These are phyloP conservation scores for Phoeniculus purpureus DNA, from an alignment of 2,797 vertebrate species.

Conservation along the genomic window DNA sequence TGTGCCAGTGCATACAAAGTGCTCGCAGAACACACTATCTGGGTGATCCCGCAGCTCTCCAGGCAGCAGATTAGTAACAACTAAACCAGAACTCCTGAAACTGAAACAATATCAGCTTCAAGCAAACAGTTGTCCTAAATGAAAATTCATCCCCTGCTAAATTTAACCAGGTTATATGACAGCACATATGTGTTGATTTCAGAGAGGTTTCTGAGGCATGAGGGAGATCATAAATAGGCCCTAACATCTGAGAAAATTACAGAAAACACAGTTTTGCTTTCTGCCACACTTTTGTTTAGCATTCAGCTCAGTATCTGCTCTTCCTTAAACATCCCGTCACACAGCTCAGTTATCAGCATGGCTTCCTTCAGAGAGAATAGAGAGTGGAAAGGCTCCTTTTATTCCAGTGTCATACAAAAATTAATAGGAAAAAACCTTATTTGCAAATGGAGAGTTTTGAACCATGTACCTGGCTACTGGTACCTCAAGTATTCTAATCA, in stretches of 20 bases:
- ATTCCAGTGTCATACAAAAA: background rate
- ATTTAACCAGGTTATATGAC: conserved; percentile 71
- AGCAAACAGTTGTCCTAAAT: conserved; percentile 65
- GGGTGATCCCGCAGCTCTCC: background rate
- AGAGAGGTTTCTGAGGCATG: conserved; percentile 68
- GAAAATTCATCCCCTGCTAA: conserved; percentile 69
- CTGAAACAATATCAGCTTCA: conserved; percentile 46
- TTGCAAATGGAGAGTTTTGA: background rate
- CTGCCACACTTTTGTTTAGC: conserved; percentile 25
- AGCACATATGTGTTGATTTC: conserved; percentile 72
- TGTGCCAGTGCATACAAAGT: background rate
- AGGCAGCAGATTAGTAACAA: background rate
- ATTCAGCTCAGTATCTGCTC: conserved; percentile 49
- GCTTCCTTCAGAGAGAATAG: background rate
- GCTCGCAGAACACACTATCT: background rate
- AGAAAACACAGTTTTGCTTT: conserved; percentile 57
- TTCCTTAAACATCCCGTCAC: background rate
- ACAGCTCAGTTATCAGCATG: background rate
- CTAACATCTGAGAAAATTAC: conserved; percentile 62
- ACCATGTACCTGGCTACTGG: background rate
- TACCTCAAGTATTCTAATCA: background rate
- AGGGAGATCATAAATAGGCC: conserved; percentile 71
- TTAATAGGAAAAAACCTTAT: background rate
- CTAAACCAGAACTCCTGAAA: conserved; percentile 16
- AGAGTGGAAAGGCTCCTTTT: background rate